A percentile compares a stretch with the other conserved stretches of the same genome.
These are phyloP conservation scores for Automeris io DNA, from an alignment of 2,888 invertebrate genomes.

Conservation along the genomic window DNA sequence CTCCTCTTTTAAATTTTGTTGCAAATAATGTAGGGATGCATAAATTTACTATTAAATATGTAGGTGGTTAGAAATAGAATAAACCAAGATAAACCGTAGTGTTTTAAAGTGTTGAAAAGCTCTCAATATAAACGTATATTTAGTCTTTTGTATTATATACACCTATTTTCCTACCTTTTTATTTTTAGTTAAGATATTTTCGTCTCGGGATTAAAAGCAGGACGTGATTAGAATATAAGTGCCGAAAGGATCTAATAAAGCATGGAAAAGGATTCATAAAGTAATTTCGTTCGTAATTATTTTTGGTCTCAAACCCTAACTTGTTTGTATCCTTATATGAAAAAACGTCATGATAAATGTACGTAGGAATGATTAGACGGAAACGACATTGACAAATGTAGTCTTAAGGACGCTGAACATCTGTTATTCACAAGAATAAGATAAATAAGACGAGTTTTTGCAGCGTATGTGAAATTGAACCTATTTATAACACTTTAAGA, in stretches of 20 bases:
- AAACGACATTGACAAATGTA: slow-evolving; percentile 56
- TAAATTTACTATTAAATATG: slow-evolving; percentile 15
- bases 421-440: slow-evolving; percentile 57
- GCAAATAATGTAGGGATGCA: slow-evolving; percentile 7
- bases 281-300: background rate
- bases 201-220: background rate
- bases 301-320: background rate
- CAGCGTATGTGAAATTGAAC: slow-evolving; percentile 20
- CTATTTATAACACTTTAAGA: too few species aligned
- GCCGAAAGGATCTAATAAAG: background rate
- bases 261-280: background rate
- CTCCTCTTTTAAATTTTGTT: slow-evolving; percentile 7
- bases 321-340: slow-evolving; percentile 10
- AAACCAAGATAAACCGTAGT: slow-evolving; percentile 16
- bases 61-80: slow-evolving; percentile 8
- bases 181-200: background rate
- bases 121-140: slow-evolving; percentile 13
- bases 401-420: slow-evolving; percentile 42
- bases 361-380: slow-evolving; percentile 51
- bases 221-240: background rate
- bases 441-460: slow-evolving; percentile 48
- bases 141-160: slow-evolving; percentile 13
- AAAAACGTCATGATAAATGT: slow-evolving; percentile 51
- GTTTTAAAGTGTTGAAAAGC: slow-evolving; percentile 15
- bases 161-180: background rate